phyloP scores from a whole-genome alignment of 2,113 vertebrate genomes.

The Mormyrus lacerda region DNA sequence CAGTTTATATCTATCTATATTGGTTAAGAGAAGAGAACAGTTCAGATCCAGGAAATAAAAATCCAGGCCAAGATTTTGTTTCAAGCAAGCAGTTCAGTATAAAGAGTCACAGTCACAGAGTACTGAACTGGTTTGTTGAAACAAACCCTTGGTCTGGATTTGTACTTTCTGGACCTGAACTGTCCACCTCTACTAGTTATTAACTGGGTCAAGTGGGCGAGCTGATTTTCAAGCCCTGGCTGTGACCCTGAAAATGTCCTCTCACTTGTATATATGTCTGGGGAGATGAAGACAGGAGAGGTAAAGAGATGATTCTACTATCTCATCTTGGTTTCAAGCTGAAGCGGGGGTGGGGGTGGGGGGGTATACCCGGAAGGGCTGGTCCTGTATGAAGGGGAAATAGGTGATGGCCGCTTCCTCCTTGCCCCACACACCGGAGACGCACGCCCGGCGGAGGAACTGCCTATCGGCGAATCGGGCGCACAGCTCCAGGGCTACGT shows the following conservation, averaged over 20 bases:
- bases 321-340: background rate
- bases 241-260: background rate
- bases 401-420: conserved; percentile 84
- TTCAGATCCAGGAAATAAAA: too few species aligned
- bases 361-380: conserved; percentile 89
- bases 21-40: background rate
- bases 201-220: background rate
- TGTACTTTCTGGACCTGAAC: background rate
- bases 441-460: conserved; percentile 79
- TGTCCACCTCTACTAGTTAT: background rate
- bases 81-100: background rate
- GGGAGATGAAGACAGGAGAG: background rate
- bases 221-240: background rate
- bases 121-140: background rate
- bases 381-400: conserved; percentile 95
- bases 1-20: background rate
- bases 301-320: background rate
- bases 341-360: too few species aligned
- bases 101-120: background rate
- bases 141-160: background rate
- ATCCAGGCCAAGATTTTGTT: too few species aligned
- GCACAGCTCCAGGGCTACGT: conserved; percentile 90
- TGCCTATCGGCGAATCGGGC: conserved; percentile 83
- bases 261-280: background rate
- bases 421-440: conserved; percentile 83